Base-by-base conservation (phyloP, 2,888 invertebrate species). In the Calliopum simillimum region DNA sequence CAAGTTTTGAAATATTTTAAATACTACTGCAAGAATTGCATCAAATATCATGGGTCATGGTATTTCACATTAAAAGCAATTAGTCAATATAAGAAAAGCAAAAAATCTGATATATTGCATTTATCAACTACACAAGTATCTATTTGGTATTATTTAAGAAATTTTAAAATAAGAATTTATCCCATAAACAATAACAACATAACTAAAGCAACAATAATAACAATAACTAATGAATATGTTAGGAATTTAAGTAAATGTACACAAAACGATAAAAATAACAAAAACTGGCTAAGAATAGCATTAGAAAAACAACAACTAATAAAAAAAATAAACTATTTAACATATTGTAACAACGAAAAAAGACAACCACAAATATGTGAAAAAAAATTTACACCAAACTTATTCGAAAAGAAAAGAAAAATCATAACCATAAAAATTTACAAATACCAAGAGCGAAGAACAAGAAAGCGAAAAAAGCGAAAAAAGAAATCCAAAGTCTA, bases 381-480 rank as follows among this genome's bases (percentile, higher is more conserved):
- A 25, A 25, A n/a, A 63, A 61, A 19, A 25, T 41, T 61, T 70
- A 44, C 19, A 23, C 25, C 69, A 4, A 44, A 46, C 25, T 33
- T 5, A 11, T 49, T n/a, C n/a, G 14, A 49, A 25, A 16, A 55
- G 49, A 16, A 21, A 44, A 68, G 70, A 46, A 19, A 13, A 25
- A 19, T 23, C 67, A 53, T 41, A 56, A 68, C 33, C 41, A 67
- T 63, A 62, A 62, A 5, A 23, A 64, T 41, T 44, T 56, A 14
- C 53, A 51, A 4, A 47, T 14, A 43, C 16, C 25, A 44, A 49
- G 21, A 43, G 14, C 67, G 56, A 69, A 33, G 19, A 65, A 69
- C 46, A 55, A 19, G 63, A 63, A 73, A 73, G 56, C 62, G 43
- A 59, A 71, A 61, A 64, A 69, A 41, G n/a, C 25, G 68, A 53